Evolutionary conservation across 2,113 vertebrate species (phyloP).

Genomic region (Microcebus tavaratra): DNA sequence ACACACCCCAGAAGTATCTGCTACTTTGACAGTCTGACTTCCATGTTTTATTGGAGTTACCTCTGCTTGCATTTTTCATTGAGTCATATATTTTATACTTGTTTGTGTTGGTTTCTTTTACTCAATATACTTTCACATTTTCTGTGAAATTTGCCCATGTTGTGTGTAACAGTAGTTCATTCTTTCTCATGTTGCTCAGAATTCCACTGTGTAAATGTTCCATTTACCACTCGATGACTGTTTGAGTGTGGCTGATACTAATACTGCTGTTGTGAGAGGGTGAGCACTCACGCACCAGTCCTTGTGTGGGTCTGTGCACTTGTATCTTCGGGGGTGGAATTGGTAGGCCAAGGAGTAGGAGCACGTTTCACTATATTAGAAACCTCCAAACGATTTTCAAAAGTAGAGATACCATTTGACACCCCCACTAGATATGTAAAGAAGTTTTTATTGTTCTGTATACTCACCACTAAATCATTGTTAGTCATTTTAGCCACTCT

Average conservation of each 20-base stretch:
- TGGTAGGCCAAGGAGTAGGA: not conserved
- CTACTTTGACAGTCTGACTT: not conserved
- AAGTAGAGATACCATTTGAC: not conserved
- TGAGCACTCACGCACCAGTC: rapidly evolving
- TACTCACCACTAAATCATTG: rapidly evolving
- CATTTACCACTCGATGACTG: not conserved
- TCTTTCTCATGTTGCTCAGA: not conserved
- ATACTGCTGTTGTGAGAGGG: rapidly evolving
- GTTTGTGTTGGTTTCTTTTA: not conserved
- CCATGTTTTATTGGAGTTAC: not conserved
- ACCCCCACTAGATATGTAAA: not conserved
- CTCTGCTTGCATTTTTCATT: not conserved
- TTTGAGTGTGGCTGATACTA: not conserved
- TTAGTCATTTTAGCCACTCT: not conserved
- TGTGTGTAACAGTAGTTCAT: not conserved
- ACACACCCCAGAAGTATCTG: not conserved
- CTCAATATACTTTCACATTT: not conserved
- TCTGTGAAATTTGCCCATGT: not conserved
- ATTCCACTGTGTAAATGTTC: not conserved
- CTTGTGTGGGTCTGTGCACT: not conserved
- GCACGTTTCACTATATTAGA: not conserved
- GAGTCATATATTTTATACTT: not conserved
- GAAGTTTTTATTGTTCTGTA: not conserved
- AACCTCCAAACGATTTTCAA: not conserved
- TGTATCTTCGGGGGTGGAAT: not conserved